These are phyloP conservation scores for Melitaea cinxia DNA, from an alignment of 1,140 invertebrate species.

Conservation along the genomic window DNA sequence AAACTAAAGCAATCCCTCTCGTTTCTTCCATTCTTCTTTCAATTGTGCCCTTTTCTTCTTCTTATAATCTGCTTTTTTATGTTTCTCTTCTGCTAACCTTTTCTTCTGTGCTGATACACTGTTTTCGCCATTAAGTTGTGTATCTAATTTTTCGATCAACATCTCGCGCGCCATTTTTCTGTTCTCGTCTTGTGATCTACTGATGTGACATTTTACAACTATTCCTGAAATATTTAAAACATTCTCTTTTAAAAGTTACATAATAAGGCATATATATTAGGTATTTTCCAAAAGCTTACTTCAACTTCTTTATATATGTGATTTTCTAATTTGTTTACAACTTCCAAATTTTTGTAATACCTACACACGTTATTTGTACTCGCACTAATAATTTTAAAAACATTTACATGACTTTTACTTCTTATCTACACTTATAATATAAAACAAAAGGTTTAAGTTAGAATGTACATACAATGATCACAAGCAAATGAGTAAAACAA, in stretches of 20 bases:
- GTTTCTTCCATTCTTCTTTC: conserved; percentile 83
- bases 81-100: conserved; percentile 79
- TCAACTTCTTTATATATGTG: too few relatives aligned
- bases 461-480: too few relatives aligned
- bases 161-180: conserved; percentile 86
- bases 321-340: too few relatives aligned
- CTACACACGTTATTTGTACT: too few relatives aligned
- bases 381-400: too few relatives aligned
- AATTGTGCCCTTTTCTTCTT: conserved; percentile 81
- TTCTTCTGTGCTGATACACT: conserved; percentile 83
- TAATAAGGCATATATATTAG: too few relatives aligned
- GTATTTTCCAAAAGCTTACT: too few relatives aligned
- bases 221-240: conserved; percentile 79
- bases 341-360: too few relatives aligned
- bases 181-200: conserved; percentile 88
- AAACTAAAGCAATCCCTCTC: conserved; percentile 54
- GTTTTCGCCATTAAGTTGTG: conserved; percentile 66
- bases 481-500: too few relatives aligned
- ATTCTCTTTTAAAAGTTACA: background rate
- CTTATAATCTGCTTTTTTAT: conserved; percentile 72
- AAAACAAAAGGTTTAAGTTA: too few relatives aligned
- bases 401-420: too few relatives aligned
- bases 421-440: too few relatives aligned
- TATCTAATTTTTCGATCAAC: conserved; percentile 88
- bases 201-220: conserved; percentile 91